Base-by-base conservation (phyloP, 2,888 invertebrate species). In the Dendrolimus houi region DNA sequence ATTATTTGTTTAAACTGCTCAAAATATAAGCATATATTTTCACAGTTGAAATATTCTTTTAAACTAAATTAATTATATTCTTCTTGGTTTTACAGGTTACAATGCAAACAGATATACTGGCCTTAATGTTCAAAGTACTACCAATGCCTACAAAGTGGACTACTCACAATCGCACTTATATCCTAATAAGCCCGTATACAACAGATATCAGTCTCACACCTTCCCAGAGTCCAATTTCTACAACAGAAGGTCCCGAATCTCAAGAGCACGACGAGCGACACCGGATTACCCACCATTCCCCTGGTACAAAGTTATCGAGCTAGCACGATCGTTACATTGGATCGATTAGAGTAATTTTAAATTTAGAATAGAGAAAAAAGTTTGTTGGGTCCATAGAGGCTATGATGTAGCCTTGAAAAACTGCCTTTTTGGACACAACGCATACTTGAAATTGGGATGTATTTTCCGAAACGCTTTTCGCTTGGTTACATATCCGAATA, bases 301-400 rank as follows among this genome's bases (percentile, higher is more conserved):
- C 57, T 96, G 96, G 95, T 92, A 94, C 79, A 94, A 94, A 86
- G 94, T 95, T 60, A 91, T 92, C 72, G 94, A 95, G 79, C 87
- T 96, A 72, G 92, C 94, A 68, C 87, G 92, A 77, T 92, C 93
- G 63, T 92, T 94, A 76, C 85, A 93, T 74, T 95, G 95, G 95
- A 94, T 94, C 60, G 68, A 75, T 60, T 73, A 75, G 64, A 62
- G 64, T 61, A 64, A 64, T 68, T 69, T 72, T 63, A 67, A 70
- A 66, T 66, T 65, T 66, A 68, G 61, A 59, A 59, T 64, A 59
- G 59, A 59, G 55, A 58, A 68, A 64, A 64, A 70, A 83, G 83
- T 87, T 81, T 86, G 89, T 88, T 90, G 88, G 79, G 67, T 86
- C 77, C 86, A 85, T 74, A 60, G 64, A 82, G 87, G 88, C 85